phyloP scores from a whole-genome alignment of 2,888 invertebrate genomes.

The Molorchus minor region DNA sequence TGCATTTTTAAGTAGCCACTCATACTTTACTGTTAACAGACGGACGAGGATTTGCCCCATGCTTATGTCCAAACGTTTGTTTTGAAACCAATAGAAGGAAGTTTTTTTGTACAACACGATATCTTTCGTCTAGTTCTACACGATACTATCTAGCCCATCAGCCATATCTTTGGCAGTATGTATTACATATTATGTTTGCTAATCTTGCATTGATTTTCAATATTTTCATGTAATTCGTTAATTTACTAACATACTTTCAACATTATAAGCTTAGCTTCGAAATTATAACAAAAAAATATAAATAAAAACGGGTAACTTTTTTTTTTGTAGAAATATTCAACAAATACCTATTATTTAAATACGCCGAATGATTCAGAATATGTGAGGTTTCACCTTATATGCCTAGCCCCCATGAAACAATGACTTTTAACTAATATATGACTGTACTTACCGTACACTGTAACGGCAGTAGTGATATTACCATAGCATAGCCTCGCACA shows the following conservation, averaged over 20 bases:
- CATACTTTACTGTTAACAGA: conserved; percentile 65
- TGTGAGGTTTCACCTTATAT: too few species aligned
- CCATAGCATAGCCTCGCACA: too few species aligned
- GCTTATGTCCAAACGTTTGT: conserved; percentile 94
- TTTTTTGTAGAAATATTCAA: too few species aligned
- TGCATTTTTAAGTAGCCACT: not conserved
- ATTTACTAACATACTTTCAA: conserved; percentile 5
- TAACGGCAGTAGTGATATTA: too few species aligned
- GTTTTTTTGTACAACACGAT: conserved; percentile 95
- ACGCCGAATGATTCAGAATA: too few species aligned
- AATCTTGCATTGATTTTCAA: conserved; percentile 21
- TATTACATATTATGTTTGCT: conserved; percentile 35
- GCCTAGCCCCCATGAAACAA: too few species aligned
- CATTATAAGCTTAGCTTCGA: too few species aligned
- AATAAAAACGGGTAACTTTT: too few species aligned
- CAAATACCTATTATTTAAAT: too few species aligned
- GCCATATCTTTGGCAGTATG: conserved; percentile 47
- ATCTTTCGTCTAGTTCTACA: conserved; percentile 94
- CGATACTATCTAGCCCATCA: conserved; percentile 70
- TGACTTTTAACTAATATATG: too few species aligned
- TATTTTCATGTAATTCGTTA: conserved; percentile 27
- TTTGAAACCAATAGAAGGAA: conserved; percentile 86
- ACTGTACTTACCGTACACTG: too few species aligned
- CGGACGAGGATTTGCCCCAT: conserved; percentile 94
- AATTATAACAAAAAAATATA: too few species aligned